Evolutionary conservation across 2,113 vertebrate genomes (phyloP).

Genomic region (Scortum barcoo): DNA sequence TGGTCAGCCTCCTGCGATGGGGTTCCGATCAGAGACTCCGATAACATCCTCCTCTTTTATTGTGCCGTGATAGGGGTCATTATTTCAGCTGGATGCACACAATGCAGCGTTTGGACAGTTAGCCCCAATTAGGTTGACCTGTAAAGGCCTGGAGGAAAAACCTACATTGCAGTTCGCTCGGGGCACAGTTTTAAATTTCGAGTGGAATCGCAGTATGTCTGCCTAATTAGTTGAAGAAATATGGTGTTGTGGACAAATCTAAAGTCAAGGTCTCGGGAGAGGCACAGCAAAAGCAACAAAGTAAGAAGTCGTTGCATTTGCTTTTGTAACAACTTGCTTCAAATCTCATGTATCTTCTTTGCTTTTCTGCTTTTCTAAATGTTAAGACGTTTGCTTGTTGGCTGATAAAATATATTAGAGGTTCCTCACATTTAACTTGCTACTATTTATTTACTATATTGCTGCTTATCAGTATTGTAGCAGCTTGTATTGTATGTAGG

Average conservation of each 20-base stretch:
- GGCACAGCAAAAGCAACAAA: neutral
- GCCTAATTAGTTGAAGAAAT: conserved; percentile 44
- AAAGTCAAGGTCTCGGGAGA: conserved; percentile 46
- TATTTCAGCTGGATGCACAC: conserved; percentile 40
- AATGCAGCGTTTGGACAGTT: conserved; percentile 31
- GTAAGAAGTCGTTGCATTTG: conserved; percentile 17
- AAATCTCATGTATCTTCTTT: conserved; percentile 32
- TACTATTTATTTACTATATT: conserved; percentile 1
- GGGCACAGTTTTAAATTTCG: conserved; percentile 14
- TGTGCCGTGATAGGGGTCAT: conserved; percentile 46
- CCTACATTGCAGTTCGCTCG: conserved; percentile 2
- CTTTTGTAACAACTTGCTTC: conserved; percentile 14
- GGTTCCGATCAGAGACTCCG: conserved; percentile 28
- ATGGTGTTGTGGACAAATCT: conserved; percentile 15
- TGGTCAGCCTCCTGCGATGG: conserved; percentile 17
- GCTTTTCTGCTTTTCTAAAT: conserved; percentile 11
- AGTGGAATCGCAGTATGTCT: conserved; percentile 10
- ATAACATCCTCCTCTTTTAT: conserved; percentile 48
- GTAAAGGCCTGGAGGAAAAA: neutral
- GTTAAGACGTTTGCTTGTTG: neutral
- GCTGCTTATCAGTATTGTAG: conserved; percentile 5
- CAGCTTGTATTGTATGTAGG: neutral
- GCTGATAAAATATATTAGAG: neutral
- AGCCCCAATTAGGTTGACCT: conserved; percentile 57
- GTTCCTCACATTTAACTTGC: conserved; percentile 3